Evolutionary conservation across 2,888 invertebrate species (phyloP), one percentile per base, ranked within the genome.

Genomic region (Xestia ashworthii): DNA sequence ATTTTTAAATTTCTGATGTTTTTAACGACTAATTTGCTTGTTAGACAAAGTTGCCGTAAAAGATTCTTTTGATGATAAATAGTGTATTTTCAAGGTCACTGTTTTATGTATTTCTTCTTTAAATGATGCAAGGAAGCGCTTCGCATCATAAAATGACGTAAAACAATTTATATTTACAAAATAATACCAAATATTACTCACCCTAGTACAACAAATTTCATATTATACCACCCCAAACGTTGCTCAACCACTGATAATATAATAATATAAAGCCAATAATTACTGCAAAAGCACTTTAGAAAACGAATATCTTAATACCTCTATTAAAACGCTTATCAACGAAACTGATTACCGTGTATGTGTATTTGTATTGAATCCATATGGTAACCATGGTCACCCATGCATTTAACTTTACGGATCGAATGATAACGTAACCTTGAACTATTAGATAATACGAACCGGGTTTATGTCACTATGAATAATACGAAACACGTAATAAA

Each of bases 371-470:
- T 65, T 70, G 60, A 65, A 60, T 78, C 87, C 87, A 88, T 87
- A 87, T 87, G 87, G 87, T 75, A 58, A 87, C 82, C 70, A 70
- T 82, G 71, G 53, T 11, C 79, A 78, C 76, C 50, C 71, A 75
- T 83, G 66, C 70, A 78, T 73, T 55, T 38, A 62, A 55, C 25
- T 65, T 75, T 74, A 55, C 76, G 60, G 22, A 77, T 75, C 70
- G 41, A 74, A 78, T 81, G 85, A 81, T 80, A 81, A 81, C 48
- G 65, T 67, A 41, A 74, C 81, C 85, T 81, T 87, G 83, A 88
- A 85, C 74, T 85, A 78, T 76, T 78, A 77, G 66, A 76, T 82
- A 80, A 77, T 60, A 48, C 12, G 3, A 60, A 41, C 50, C 48
- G n/a, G 73, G 58, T 55, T 78, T 48, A 67, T 48, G 68, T 58